These are phyloP conservation scores for Muscicapa striata DNA, from an alignment of 2,797 vertebrate genomes.

Conservation along the genomic window DNA sequence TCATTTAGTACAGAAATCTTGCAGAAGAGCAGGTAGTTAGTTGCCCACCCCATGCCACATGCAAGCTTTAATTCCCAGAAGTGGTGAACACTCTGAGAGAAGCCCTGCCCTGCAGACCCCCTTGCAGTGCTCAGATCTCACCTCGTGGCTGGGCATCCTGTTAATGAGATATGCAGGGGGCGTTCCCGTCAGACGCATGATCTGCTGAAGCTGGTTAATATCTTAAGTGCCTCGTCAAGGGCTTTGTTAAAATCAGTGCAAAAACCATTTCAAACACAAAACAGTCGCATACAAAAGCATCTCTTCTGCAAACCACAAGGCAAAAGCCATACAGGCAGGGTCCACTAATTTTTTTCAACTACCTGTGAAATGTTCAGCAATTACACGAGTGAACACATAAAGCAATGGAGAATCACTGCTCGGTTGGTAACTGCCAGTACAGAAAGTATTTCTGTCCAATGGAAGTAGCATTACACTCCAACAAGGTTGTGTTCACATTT, in stretches of 20 bases:
- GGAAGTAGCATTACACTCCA: neutral
- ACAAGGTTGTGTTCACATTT: neutral
- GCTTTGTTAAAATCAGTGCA: conserved; percentile 81
- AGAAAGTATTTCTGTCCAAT: neutral
- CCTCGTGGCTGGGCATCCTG: conserved; percentile 99
- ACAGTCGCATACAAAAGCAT: conserved; percentile 48
- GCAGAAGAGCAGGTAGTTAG: neutral
- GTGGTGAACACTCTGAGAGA: neutral
- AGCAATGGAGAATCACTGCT: neutral
- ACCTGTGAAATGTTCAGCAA: neutral
- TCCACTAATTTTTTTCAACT: neutral
- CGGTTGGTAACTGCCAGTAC: neutral
- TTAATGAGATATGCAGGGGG: conserved; percentile 97
- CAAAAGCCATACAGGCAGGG: conserved; percentile 21
- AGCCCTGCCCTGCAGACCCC: conserved; percentile 43
- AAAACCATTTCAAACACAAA: conserved; percentile 70
- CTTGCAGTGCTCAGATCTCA: conserved; percentile 80
- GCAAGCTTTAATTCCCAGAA: neutral
- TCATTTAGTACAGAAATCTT: neutral
- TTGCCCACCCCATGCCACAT: conserved; percentile 43
- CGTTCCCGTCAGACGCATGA: conserved; percentile 99
- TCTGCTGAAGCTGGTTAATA: conserved; percentile 99
- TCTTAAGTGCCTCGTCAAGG: conserved; percentile 95
- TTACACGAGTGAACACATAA: neutral
- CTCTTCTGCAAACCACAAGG: conserved; percentile 40